Percentiles rank a stretch among this genome's conserved stretches.
Conservation (phyloP, 2,888 invertebrate species). For the Fragum sueziense region DNA sequence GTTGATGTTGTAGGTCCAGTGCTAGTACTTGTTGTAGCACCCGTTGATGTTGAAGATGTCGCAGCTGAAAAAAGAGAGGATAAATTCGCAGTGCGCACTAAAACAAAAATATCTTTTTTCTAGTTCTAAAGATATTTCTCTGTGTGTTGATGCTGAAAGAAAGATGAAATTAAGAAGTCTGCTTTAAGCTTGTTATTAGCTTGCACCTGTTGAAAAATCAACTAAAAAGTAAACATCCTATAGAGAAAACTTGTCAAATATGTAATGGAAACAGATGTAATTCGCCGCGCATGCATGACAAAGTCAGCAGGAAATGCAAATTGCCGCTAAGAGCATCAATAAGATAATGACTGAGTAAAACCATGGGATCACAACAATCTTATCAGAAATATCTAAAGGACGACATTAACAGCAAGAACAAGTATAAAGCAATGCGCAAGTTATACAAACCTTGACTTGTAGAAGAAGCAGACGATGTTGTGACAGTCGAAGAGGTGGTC, state of each 20-base stretch:
- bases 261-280: no score
- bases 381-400: no score
- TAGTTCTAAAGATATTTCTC: background rate
- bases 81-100: background rate
- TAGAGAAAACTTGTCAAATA: no score
- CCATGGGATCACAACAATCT: no score
- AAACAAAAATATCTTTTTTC: no score
- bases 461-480: background rate
- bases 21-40: background rate
- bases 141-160: background rate
- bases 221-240: background rate
- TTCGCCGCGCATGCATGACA: no score
- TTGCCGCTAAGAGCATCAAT: background rate
- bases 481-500: background rate
- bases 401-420: background rate
- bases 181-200: no score
- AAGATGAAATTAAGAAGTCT: no score
- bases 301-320: no score
- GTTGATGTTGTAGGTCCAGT: background rate
- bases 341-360: background rate
- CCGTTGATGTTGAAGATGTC: background rate
- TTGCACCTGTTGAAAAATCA: background rate
- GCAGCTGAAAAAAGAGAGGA: background rate
- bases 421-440: background rate
- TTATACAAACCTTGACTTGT: background rate